Percentiles rank a stretch among this genome's conserved stretches.
These are phyloP conservation scores for Zaprionus inermis DNA, from an alignment of 1,140 invertebrate species.

Conservation along the genomic window DNA sequence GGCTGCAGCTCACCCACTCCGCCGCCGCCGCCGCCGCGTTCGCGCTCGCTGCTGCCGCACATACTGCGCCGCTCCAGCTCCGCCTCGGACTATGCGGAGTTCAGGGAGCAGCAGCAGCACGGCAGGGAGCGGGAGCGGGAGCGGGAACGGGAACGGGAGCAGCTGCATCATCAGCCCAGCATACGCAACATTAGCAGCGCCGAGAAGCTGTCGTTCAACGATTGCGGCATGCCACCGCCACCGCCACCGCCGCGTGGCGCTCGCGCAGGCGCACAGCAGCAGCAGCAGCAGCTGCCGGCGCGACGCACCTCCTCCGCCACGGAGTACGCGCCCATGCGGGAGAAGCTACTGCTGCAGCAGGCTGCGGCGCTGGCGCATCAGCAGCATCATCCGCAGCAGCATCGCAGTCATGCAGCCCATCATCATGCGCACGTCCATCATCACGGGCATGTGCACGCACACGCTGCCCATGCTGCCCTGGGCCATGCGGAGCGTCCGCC, in stretches of 20 bases:
- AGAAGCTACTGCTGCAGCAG: slow-evolving; percentile 75
- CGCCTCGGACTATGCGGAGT: slow-evolving; percentile 88
- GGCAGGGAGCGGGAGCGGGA: not conserved
- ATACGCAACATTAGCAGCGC: slow-evolving; percentile 75
- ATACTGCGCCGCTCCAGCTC: slow-evolving; percentile 87
- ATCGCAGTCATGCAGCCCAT: slow-evolving; percentile 33
- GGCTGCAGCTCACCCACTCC: slow-evolving; percentile 82
- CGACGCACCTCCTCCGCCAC: slow-evolving; percentile 79
- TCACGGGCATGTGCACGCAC: not conserved
- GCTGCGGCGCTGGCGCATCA: slow-evolving; percentile 76
- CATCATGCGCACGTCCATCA: not conserved
- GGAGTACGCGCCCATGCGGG: slow-evolving; percentile 78
- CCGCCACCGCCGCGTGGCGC: slow-evolving; percentile 79
- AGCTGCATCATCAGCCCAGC: slow-evolving; percentile 42
- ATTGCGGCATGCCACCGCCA: slow-evolving; percentile 81
- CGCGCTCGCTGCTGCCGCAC: slow-evolving; percentile 84
- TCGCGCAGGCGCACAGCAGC: slow-evolving; percentile 27
- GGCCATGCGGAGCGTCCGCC: slow-evolving; percentile 81
- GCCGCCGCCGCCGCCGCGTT: slow-evolving; percentile 86
- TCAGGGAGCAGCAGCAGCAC: slow-evolving; percentile 75
- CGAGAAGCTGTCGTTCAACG: slow-evolving; percentile 79
- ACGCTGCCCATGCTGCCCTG: no score
- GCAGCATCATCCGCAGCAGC: slow-evolving; percentile 80
- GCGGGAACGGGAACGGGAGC: no score
- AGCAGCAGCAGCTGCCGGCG: slow-evolving; percentile 7